Evolutionary conservation across 2,797 vertebrate species (phyloP).

Genomic region (Molossus molossus): DNA sequence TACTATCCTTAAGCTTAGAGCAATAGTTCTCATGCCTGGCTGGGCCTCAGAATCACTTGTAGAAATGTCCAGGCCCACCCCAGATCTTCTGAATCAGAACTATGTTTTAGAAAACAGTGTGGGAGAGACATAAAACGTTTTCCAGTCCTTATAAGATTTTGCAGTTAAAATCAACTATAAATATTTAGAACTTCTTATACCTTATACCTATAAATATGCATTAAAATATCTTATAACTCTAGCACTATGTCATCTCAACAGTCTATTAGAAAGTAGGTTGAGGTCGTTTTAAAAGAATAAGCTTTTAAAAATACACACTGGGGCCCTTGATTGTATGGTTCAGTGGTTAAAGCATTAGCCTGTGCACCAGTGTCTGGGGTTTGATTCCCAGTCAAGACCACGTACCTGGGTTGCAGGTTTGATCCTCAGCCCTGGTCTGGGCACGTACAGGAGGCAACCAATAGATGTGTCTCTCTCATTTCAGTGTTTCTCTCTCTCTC

Average conservation of each 20-base stretch:
- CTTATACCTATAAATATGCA: not conserved
- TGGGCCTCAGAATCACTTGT: not conserved
- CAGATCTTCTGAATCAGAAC: not conserved
- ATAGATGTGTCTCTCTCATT: too few relatives aligned
- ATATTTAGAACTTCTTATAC: not conserved
- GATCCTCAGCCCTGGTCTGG: too few relatives aligned
- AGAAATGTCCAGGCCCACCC: not conserved
- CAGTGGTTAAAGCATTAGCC: too few relatives aligned
- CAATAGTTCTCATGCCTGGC: not conserved
- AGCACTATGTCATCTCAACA: not conserved
- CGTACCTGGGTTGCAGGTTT: too few relatives aligned
- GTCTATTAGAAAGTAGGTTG: not conserved
- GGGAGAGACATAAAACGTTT: not conserved
- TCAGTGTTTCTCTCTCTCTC: too few relatives aligned
- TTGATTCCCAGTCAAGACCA: too few relatives aligned
- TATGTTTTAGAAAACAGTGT: not conserved
- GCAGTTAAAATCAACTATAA: not conserved
- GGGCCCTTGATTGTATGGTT: too few relatives aligned
- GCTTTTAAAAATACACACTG: not conserved
- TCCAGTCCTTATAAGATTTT: not conserved
- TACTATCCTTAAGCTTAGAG: not conserved
- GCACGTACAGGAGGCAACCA: too few relatives aligned
- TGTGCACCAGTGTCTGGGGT: too few relatives aligned
- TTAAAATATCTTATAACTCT: conserved; percentile 4
- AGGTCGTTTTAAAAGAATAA: conserved; percentile 27